Evolutionary conservation across 2,113 vertebrate species (phyloP).

Genomic region (Halichoerus grypus): DNA sequence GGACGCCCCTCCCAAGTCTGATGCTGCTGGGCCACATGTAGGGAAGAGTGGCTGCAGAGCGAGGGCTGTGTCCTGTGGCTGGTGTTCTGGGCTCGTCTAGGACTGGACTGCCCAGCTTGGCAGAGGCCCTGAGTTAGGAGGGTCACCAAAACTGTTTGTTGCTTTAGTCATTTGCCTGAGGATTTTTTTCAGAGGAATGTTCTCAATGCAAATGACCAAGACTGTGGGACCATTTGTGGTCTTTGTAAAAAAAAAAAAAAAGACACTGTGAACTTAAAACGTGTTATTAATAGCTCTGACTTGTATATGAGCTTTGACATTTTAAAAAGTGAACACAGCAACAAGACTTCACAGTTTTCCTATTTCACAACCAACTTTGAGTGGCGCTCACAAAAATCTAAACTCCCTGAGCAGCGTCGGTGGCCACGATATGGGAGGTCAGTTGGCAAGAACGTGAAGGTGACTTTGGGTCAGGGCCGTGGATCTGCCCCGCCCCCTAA

Average conservation of each 20-base stretch:
- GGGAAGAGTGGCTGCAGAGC: rapidly evolving
- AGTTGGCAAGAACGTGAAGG: background rate
- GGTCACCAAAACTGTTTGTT: background rate
- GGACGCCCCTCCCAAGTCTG: rapidly evolving
- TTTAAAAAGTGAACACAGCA: background rate
- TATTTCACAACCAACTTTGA: background rate
- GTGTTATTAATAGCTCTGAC: background rate
- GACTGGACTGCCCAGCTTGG: too few species aligned
- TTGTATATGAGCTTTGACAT: background rate
- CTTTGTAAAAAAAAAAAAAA: background rate
- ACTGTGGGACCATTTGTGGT: background rate
- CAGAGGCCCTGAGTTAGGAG: background rate
- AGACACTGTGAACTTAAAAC: background rate
- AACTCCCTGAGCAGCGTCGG: background rate
- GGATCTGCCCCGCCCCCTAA: background rate
- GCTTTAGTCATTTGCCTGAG: background rate
- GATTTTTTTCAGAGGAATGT: background rate
- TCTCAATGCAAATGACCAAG: background rate
- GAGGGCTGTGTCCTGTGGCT: rapidly evolving
- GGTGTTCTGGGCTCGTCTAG: rapidly evolving
- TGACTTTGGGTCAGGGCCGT: too few species aligned
- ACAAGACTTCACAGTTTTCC: background rate
- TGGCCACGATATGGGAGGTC: rapidly evolving
- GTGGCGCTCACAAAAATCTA: background rate
- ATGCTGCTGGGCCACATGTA: rapidly evolving